Conservation (phyloP, 2,113 vertebrate species). For the Corythornis madagascariensis region DNA sequence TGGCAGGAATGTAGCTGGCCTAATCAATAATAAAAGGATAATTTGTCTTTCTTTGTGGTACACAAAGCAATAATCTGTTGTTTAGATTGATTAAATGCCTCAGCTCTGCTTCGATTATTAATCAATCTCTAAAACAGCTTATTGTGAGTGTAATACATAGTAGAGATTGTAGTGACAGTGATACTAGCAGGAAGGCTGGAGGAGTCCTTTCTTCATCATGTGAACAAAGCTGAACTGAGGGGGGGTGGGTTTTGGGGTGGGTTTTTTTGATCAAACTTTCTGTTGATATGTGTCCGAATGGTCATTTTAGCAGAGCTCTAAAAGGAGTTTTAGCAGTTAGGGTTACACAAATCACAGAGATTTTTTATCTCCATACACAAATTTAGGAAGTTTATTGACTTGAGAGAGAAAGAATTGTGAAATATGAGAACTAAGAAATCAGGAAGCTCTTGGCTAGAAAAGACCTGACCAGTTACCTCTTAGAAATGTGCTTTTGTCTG, state of each 20-base stretch:
- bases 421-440: background rate
- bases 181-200: background rate
- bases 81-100: slow-evolving; percentile 67
- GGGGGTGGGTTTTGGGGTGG: background rate
- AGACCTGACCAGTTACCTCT: background rate
- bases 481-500: background rate
- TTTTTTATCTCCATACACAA: background rate
- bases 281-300: background rate
- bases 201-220: background rate
- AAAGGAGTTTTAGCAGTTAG: background rate
- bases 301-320: background rate
- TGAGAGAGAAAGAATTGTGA: background rate
- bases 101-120: slow-evolving; percentile 39
- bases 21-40: slow-evolving; percentile 71
- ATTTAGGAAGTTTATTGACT: background rate
- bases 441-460: background rate
- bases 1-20: background rate
- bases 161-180: background rate
- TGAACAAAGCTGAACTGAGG: background rate
- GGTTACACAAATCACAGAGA: background rate
- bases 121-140: slow-evolving; percentile 51
- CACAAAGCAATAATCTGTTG: slow-evolving; percentile 64
- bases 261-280: background rate
- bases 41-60: slow-evolving; percentile 64
- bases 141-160: slow-evolving; percentile 8